Evolutionary conservation across 2,797 vertebrate genomes (phyloP).

Genomic region (Aselliscus stoliczkanus): DNA sequence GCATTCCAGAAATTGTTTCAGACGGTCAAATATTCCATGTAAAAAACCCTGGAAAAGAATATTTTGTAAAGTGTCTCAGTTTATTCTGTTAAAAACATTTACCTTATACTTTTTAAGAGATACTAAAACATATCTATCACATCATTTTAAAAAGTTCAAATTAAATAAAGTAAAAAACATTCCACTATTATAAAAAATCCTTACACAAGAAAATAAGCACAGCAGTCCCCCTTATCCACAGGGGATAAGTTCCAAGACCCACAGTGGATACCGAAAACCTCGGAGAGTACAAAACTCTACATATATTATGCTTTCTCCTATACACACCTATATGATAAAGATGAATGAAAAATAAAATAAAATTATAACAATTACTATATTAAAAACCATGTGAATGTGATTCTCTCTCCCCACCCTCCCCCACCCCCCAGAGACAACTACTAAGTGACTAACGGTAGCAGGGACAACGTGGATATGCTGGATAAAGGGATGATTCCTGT

Average conservation of each 20-base stretch:
- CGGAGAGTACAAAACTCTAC: background rate
- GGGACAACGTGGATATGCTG: background rate
- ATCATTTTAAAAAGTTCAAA: conserved; percentile 21
- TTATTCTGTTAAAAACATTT: conserved; percentile 10
- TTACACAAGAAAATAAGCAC: background rate
- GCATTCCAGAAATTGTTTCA: conserved; percentile 95
- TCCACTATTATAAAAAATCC: background rate
- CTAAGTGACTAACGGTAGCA: background rate
- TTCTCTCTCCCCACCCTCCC: no score
- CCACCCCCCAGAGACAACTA: no score
- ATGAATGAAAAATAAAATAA: background rate
- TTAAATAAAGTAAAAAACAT: background rate
- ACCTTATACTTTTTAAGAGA: background rate
- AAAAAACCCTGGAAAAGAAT: conserved; percentile 90
- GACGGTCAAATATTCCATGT: conserved; percentile 92
- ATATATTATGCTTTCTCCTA: background rate
- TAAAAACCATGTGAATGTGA: background rate
- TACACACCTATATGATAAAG: background rate
- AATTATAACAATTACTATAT: background rate
- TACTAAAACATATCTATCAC: background rate
- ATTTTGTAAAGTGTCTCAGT: conserved; percentile 39
- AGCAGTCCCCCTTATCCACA: background rate
- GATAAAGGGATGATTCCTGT: no score
- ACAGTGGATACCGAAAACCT: background rate
- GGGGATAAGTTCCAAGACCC: background rate